A percentile compares a stretch with the other conserved stretches of the same genome.
Conservation (phyloP, 1,140 invertebrate species). For the Neuroterus valhalla region DNA sequence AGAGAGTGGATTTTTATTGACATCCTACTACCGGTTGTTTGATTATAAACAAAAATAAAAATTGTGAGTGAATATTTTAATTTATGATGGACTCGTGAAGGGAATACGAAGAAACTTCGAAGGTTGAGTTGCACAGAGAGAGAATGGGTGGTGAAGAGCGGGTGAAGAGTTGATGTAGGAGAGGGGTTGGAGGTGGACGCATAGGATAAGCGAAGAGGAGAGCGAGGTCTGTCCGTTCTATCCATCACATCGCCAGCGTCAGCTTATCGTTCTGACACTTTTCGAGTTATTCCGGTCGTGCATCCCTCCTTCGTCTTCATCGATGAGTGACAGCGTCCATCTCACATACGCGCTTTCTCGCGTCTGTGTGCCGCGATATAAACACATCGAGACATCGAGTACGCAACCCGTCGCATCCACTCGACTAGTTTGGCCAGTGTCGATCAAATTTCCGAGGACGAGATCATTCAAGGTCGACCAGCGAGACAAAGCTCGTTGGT, state of each 20-base stretch:
- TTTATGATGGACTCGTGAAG: constrained; percentile 13
- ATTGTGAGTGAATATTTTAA: constrained; percentile 38
- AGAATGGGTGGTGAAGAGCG: constrained; percentile 53
- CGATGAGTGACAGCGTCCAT: constrained; percentile 27
- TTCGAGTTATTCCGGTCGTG: constrained; percentile 73
- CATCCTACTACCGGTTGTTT: too few relatives aligned
- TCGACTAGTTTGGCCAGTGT: constrained; percentile 72
- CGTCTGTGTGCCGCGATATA: constrained; percentile 48
- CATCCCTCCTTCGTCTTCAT: constrained; percentile 41
- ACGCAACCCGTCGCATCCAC: constrained; percentile 43
- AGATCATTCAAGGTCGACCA: constrained; percentile 64
- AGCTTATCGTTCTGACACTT: constrained; percentile 77
- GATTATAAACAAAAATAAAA: not conserved
- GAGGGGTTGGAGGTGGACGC: constrained; percentile 51
- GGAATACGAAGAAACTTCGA: constrained; percentile 21
- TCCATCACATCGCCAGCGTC: constrained; percentile 74
- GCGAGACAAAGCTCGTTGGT: constrained; percentile 63
- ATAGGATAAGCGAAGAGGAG: constrained; percentile 60
- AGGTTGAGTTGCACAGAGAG: constrained; percentile 50
- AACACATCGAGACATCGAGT: constrained; percentile 39
- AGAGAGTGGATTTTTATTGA: too few relatives aligned
- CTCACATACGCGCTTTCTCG: constrained; percentile 48
- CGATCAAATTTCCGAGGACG: constrained; percentile 73
- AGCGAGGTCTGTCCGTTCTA: constrained; percentile 73
- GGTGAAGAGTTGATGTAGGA: constrained; percentile 52